phyloP scores from a whole-genome alignment of 2,797 vertebrate genomes.

The Chromobotia macracanthus region DNA sequence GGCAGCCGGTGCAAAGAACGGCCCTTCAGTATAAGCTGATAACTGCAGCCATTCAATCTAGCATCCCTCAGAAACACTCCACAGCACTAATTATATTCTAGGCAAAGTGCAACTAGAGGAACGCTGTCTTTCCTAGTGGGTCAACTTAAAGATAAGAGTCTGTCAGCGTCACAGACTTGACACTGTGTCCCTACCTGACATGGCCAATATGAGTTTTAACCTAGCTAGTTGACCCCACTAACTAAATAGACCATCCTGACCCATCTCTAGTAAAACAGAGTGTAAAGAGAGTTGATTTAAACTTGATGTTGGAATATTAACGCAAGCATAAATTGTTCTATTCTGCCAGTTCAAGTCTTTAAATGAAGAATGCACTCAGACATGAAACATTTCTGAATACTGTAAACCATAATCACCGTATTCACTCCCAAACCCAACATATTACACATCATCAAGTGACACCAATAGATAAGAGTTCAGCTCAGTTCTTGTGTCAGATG shows the following conservation, averaged over 20 bases:
- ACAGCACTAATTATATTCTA: not conserved
- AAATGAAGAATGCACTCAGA: not conserved
- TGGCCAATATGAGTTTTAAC: not conserved
- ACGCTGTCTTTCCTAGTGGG: not conserved
- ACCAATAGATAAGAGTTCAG: not conserved
- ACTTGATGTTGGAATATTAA: not conserved
- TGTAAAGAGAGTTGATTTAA: not conserved
- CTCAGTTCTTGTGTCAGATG: constrained; percentile 17
- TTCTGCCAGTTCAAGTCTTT: not conserved
- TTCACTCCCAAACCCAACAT: not conserved
- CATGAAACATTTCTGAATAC: not conserved
- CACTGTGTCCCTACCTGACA: not conserved
- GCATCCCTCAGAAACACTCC: constrained; percentile 22
- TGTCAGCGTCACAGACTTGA: not conserved
- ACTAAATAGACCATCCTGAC: no score
- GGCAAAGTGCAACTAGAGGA: not conserved
- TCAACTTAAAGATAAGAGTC: constrained; percentile 6
- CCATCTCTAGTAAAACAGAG: no score
- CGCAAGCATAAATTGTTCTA: not conserved
- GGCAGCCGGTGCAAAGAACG: constrained; percentile 18
- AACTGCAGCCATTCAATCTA: constrained; percentile 32
- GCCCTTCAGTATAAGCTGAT: constrained; percentile 1
- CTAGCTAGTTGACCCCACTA: no score
- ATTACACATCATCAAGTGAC: constrained; percentile 12
- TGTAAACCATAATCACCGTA: not conserved